These are phyloP conservation scores for Dasypus novemcinctus DNA, from an alignment of 2,113 vertebrate species.

Conservation along the genomic window DNA sequence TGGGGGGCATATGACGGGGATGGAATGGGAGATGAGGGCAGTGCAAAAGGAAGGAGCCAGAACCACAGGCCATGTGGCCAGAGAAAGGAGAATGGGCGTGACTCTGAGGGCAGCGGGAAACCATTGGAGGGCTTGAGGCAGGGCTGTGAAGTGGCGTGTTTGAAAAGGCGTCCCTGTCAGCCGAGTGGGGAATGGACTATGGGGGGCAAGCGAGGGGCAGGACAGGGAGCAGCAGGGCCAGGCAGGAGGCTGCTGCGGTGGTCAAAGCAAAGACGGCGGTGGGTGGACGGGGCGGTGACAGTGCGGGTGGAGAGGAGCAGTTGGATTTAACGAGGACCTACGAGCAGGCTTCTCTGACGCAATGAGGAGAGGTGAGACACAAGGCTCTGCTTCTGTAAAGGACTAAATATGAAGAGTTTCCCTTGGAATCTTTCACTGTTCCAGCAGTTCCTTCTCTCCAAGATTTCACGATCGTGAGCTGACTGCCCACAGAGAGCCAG, in stretches of 20 bases:
- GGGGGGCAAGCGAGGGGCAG: background rate
- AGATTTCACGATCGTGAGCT: background rate
- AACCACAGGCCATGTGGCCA: accelerated
- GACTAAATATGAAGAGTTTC: background rate
- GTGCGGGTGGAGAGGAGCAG: background rate
- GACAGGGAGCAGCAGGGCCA: background rate
- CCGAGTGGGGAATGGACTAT: background rate
- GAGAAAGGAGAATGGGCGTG: background rate
- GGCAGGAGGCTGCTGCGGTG: accelerated
- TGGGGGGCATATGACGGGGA: background rate
- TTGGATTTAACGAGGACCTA: accelerated
- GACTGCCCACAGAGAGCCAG: background rate
- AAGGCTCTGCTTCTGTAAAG: background rate
- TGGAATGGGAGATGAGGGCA: background rate
- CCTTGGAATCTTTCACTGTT: background rate
- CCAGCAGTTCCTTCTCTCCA: background rate
- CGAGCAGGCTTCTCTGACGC: accelerated
- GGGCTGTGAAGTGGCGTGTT: background rate
- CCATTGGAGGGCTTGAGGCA: background rate
- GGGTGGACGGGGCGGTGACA: background rate
- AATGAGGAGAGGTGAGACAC: background rate
- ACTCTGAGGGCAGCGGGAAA: background rate
- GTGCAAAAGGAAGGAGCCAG: background rate
- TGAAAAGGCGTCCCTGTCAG: background rate
- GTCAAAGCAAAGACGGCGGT: background rate